phyloP scores from a whole-genome alignment of 2,888 invertebrate species.

The Drosophila macrothrix region DNA sequence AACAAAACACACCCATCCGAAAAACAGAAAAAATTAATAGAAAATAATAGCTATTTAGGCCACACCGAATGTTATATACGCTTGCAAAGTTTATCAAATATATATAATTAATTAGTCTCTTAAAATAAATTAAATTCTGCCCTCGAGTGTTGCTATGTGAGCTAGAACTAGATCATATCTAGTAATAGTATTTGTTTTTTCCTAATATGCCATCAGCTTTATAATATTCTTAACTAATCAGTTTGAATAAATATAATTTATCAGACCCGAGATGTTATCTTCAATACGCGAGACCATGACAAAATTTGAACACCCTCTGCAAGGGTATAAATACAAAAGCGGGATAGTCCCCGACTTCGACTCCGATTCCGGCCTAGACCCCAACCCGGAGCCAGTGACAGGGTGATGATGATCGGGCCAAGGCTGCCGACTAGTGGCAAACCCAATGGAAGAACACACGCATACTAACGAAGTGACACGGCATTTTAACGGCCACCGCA shows the following conservation, averaged over 20 bases:
- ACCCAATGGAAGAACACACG: constrained; percentile 71
- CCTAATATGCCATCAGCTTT: neutral
- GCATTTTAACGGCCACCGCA: constrained; percentile 75
- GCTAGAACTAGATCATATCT: neutral
- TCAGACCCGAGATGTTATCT: neutral
- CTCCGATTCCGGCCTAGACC: neutral
- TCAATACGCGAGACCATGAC: neutral
- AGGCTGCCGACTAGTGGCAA: constrained; percentile 44
- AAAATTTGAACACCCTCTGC: too few relatives aligned
- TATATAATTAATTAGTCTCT: neutral
- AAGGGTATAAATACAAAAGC: constrained; percentile 26
- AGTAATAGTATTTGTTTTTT: neutral
- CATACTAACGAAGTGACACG: constrained; percentile 79
- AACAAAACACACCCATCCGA: constrained; percentile 69
- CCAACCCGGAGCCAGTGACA: constrained; percentile 5
- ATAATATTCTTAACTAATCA: neutral
- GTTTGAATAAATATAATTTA: neutral
- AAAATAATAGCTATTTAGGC: neutral
- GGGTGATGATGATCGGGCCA: constrained; percentile 39
- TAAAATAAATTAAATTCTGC: neutral
- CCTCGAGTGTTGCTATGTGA: neutral
- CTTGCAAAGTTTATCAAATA: neutral
- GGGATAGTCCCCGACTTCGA: constrained; percentile 10
- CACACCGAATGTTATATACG: neutral
- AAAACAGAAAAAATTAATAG: constrained; percentile 10